Percentiles rank a stretch among this genome's conserved stretches.
Evolutionary conservation across 1,140 invertebrate genomes (phyloP).

Genomic region (Planococcus citri): DNA sequence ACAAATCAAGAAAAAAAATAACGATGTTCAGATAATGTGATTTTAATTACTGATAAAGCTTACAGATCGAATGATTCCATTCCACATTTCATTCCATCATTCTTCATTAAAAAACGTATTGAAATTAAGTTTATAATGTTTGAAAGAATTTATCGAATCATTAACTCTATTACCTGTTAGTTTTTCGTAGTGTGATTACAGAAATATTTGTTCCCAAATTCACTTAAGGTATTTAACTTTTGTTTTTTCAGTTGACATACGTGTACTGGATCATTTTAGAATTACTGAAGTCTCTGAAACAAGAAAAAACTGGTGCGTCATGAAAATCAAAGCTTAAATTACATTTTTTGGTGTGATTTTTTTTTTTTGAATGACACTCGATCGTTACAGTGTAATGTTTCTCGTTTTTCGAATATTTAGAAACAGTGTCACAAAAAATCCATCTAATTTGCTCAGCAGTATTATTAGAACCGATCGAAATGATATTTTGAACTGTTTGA

Average conservation of each 20-base stretch:
- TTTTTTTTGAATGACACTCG: neutral
- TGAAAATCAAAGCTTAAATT: neutral
- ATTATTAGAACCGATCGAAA: neutral
- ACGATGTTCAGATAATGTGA: too few species aligned
- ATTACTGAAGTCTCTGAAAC: neutral
- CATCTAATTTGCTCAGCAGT: neutral
- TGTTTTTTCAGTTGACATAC: neutral
- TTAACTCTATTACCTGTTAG: too few species aligned
- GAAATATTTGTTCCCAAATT: too few species aligned
- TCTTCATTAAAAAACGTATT: too few species aligned
- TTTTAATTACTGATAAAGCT: too few species aligned
- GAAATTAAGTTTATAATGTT: too few species aligned
- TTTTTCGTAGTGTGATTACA: too few species aligned
- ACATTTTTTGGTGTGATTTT: neutral
- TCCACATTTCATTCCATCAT: too few species aligned
- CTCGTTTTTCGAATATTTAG: neutral
- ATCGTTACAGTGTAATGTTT: neutral
- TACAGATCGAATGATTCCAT: too few species aligned
- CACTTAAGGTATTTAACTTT: neutral
- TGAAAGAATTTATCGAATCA: too few species aligned
- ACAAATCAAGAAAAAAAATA: too few species aligned
- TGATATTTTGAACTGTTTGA: neutral
- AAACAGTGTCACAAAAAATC: neutral
- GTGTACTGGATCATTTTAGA: neutral
- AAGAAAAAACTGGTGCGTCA: neutral